These are phyloP conservation scores for Phyllopteryx taeniolatus DNA, from an alignment of 2,113 vertebrate genomes.

Conservation along the genomic window DNA sequence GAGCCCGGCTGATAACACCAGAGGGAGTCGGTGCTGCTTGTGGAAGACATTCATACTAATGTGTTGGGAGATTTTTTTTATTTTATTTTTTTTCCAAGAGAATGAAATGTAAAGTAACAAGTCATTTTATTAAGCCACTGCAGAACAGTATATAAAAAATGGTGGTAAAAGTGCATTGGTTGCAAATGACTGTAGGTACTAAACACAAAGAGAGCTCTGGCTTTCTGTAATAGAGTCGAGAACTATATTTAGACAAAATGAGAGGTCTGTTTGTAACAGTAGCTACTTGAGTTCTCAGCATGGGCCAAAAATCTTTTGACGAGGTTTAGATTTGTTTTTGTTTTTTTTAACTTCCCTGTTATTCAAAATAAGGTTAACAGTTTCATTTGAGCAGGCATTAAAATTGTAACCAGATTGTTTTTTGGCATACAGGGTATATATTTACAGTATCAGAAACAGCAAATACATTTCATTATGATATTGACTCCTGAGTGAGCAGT, in stretches of 20 bases:
- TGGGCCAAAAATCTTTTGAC: background rate
- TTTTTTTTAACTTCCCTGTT: too few species aligned
- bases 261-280: background rate
- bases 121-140: background rate
- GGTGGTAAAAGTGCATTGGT: background rate
- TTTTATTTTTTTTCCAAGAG: background rate
- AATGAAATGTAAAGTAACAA: conserved; percentile 6
- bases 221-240: background rate
- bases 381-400: too few species aligned
- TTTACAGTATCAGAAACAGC: too few species aligned
- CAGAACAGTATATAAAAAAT: background rate
- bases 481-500: background rate
- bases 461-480: too few species aligned
- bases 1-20: conserved; percentile 40
- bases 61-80: background rate
- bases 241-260: background rate
- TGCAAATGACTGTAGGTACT: background rate
- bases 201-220: background rate
- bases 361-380: too few species aligned
- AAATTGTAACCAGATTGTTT: too few species aligned
- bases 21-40: conserved; percentile 7
- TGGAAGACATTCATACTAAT: background rate
- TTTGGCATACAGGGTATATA: too few species aligned
- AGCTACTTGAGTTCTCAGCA: background rate
- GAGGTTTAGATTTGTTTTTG: background rate